These are phyloP conservation scores for Aphidoletes aphidimyza DNA, from an alignment of 2,888 invertebrate species.

Conservation along the genomic window DNA sequence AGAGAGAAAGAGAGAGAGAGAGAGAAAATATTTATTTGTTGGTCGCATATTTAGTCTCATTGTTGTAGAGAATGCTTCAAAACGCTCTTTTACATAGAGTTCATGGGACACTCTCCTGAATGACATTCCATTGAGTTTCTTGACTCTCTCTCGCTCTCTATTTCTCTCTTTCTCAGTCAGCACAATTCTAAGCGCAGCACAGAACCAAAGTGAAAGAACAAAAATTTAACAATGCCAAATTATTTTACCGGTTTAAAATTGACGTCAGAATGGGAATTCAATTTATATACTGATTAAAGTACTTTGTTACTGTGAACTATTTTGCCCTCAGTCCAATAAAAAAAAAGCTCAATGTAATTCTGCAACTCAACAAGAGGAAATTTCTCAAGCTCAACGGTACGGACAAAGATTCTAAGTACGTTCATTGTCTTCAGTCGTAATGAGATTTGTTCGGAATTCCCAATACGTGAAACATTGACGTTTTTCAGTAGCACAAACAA, in stretches of 20 bases:
- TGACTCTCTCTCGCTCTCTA: too few species aligned
- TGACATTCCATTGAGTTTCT: not conserved
- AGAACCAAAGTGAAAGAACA: not conserved
- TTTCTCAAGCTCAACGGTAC: not conserved
- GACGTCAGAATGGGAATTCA: not conserved
- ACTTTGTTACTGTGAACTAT: not conserved
- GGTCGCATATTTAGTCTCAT: not conserved
- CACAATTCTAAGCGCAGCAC: too few species aligned
- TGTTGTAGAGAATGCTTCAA: not conserved
- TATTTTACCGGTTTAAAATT: not conserved
- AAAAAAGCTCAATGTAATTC: too few species aligned
- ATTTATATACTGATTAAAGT: not conserved
- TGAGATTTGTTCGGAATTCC: not conserved
- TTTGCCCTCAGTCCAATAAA: not conserved
- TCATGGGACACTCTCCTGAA: not conserved
- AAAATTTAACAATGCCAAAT: not conserved
- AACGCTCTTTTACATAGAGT: not conserved
- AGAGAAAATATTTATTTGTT: not conserved
- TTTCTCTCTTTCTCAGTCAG: too few species aligned
- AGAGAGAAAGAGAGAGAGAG: too few species aligned
- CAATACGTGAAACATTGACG: too few species aligned
- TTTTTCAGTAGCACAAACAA: too few species aligned
- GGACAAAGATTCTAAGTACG: not conserved
- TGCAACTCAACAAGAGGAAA: too few species aligned
- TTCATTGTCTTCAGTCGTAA: not conserved